Base-by-base conservation (phyloP, 2,797 vertebrate genomes). In the Ibycter americanus region DNA sequence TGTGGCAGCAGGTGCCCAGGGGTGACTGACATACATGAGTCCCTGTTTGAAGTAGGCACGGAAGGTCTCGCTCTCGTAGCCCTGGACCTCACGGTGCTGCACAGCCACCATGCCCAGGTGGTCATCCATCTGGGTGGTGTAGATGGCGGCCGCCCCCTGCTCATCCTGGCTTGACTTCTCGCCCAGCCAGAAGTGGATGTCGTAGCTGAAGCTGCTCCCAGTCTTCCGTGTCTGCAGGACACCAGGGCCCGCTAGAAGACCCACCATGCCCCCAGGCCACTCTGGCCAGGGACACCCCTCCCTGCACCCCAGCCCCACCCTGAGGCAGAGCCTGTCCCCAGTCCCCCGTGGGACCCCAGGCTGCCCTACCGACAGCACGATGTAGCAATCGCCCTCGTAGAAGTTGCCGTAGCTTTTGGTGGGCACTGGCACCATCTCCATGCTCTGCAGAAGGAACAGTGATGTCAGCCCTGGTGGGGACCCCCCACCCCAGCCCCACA, bases 101-200 rank as follows among this genome's bases (percentile, higher is more conserved):
- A 99, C 96, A 0, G 99, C 98, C 61, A 95, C 93, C 0, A 98
- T 98, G 27, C 98, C 98, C 68, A 99, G 98, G 95, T 98, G 96
- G 1, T 99, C 98, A 0, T 99, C 99, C 96, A 99, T 98, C 97
- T 98, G 98, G 1, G 92, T 98, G 81, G 98, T 98, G 89, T 99
- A 99, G 96, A 99, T 99, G 65, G 99, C 99, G 0, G 99, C 99
- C 0, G 98, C 97, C 11, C 98, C 99, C 83, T 99, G 98, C 97
- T 99, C 99, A 3, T 99, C 99, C 92, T 97, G 97, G 29, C 98
- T 99, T 0, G 98, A 98, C 12, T 87, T 68, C 20, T 93, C 97
- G 66, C 99, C 99, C 32, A 99, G 90, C 99, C 99, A 99, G 97
- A 96, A 99, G 97, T 99, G 99, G 96, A 99, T 97, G 89, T 99